A percentile compares a stretch with the other conserved stretches of the same genome.
Conservation (phyloP, 2,888 invertebrate species). For the Andrena haemorrhoa region DNA sequence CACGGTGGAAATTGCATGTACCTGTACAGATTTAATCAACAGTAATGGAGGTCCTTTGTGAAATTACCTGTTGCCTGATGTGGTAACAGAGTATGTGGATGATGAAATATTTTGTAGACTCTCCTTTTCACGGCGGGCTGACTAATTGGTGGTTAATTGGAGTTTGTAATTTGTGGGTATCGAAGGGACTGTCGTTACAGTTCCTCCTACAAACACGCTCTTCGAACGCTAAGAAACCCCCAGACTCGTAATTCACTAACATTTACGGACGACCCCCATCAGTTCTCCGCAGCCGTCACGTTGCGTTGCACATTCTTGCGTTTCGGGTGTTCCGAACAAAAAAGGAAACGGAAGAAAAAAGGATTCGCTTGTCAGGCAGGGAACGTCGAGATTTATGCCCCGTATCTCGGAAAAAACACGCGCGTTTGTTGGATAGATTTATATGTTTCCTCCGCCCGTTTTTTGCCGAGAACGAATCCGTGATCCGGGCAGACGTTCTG, state of each 20-base stretch:
- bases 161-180: not conserved
- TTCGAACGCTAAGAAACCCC: too few species aligned
- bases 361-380: slow-evolving; percentile 23
- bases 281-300: slow-evolving; percentile 7
- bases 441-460: slow-evolving; percentile 8
- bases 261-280: slow-evolving; percentile 12
- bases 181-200: too few species aligned
- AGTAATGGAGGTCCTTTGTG: slow-evolving; percentile 3
- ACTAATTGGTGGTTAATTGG: not conserved
- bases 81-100: not conserved
- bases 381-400: slow-evolving; percentile 31
- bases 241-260: slow-evolving; percentile 31
- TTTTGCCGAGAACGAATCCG: not conserved
- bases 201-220: too few species aligned
- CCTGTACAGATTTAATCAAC: slow-evolving; percentile 28
- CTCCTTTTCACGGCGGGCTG: not conserved
- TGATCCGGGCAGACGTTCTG: not conserved
- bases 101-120: slow-evolving; percentile 24
- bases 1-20: not conserved
- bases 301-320: slow-evolving; percentile 2
- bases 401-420: slow-evolving; percentile 24
- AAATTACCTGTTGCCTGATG: slow-evolving; percentile 34
- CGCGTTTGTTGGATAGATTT: slow-evolving; percentile 17
- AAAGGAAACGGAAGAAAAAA: slow-evolving; percentile 13
- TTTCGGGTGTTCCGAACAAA: not conserved